phyloP scores from a whole-genome alignment of 2,888 invertebrate species.

The Cremastinae sp. region DNA sequence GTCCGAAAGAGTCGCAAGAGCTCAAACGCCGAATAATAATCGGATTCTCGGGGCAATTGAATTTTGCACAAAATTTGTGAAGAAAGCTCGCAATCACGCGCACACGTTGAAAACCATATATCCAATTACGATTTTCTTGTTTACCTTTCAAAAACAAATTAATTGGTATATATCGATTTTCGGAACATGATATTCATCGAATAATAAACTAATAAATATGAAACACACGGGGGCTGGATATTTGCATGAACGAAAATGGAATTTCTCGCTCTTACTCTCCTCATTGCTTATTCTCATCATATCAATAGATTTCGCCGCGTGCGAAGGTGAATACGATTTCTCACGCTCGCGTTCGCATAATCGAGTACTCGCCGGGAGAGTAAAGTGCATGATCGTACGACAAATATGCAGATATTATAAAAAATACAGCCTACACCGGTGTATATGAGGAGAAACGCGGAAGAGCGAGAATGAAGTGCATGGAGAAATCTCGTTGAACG shows the following conservation, averaged over 20 bases:
- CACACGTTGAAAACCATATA: not conserved
- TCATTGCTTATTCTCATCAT: conserved; percentile 56
- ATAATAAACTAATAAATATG: conserved; percentile 19
- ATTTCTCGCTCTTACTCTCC: not conserved
- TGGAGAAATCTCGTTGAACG: conserved; percentile 30
- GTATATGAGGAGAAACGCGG: no score
- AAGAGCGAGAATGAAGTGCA: no score
- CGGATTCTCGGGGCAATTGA: not conserved
- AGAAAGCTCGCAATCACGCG: not conserved
- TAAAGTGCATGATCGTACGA: conserved; percentile 46
- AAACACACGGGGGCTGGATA: not conserved
- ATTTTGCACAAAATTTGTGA: not conserved
- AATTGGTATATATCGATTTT: conserved; percentile 19
- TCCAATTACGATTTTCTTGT: conserved; percentile 16
- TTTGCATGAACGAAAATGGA: not conserved
- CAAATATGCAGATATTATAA: conserved; percentile 25
- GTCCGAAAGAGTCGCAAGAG: no score
- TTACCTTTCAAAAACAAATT: not conserved
- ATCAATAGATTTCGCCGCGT: conserved; percentile 41
- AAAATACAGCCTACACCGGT: conserved; percentile 1
- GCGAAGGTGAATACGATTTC: conserved; percentile 51
- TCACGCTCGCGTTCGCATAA: conserved; percentile 53
- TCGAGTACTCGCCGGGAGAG: conserved; percentile 52
- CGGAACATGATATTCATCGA: conserved; percentile 30
- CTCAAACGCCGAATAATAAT: not conserved